Base-by-base conservation (phyloP, 2,888 invertebrate genomes). In the Piscicola geometra region DNA sequence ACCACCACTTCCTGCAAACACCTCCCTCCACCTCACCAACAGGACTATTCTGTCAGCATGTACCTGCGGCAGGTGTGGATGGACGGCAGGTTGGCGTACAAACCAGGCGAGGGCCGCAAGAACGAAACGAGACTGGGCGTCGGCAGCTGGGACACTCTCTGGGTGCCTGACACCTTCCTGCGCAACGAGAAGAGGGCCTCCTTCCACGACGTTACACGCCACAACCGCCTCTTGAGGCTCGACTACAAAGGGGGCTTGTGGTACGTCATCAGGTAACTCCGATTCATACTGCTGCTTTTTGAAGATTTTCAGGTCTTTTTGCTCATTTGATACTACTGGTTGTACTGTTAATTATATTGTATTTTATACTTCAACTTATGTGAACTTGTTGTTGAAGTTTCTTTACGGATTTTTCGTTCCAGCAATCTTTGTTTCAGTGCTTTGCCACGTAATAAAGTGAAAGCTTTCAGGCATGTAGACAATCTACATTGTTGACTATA, bases 21-120 rank as follows among this genome's bases (percentile, higher is more conserved):
- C 9, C 41, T 15, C 5, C 41, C 41, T 9, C 41, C 41, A 41
- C 41, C 41, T 9, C 15, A 5, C 5, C 41, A 5, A 1, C 77
- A 94, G 94, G 94, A 94, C 0, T 94, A 94, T 86, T 93, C 93
- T 79, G 93, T 93, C 21, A 94, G 94, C 83, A 92, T 94, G 85
- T 94, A 93, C 86, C 88, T 94, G 82, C 93, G 93, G 79, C 93
- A 93, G 88, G 93, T 92, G 82, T 94, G 94, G 94, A 88, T 93
- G 30, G 94, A 94, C 86, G 92, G 93, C 77, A 88, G 94, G 50
- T 88, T 94, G 36, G 64, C 47, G 47, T 79, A 76, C 73, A 60
- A 78, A 47, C 67, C 76, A 33, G 25, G 28, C 12, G n/a, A 64
- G 0, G 73, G 73, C 3, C 30, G 60, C 28, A 56, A 52, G 28